These are phyloP conservation scores for Pachypanchax playfairii DNA, from an alignment of 2,113 vertebrate genomes.

Conservation along the genomic window DNA sequence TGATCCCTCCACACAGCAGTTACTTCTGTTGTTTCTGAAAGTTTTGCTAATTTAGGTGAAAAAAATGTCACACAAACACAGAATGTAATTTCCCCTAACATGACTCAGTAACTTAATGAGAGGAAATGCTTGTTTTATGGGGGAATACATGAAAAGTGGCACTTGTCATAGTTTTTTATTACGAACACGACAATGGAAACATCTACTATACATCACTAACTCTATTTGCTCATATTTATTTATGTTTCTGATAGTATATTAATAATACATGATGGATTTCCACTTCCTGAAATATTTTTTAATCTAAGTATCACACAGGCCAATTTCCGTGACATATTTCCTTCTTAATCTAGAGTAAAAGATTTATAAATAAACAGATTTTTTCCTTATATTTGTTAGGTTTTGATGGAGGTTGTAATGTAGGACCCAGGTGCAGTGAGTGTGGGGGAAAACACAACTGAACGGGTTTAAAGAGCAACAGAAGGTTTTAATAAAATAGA, in stretches of 20 bases:
- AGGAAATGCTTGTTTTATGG: not conserved
- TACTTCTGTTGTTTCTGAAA: conserved; percentile 9
- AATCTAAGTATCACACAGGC: not conserved
- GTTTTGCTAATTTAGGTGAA: conserved; percentile 17
- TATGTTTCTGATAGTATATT: conserved; percentile 55
- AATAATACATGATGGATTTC: conserved; percentile 29
- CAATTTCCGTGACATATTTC: too few species aligned
- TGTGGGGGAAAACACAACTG: too few species aligned
- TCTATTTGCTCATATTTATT: conserved; percentile 39
- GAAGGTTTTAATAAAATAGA: too few species aligned
- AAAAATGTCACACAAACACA: not conserved
- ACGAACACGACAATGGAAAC: conserved; percentile 33
- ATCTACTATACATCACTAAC: conserved; percentile 31
- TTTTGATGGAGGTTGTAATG: too few species aligned
- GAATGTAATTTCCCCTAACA: not conserved
- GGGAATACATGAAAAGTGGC: not conserved
- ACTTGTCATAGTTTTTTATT: conserved; percentile 27
- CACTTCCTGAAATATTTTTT: conserved; percentile 25
- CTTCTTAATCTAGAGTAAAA: too few species aligned
- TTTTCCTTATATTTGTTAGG: too few species aligned
- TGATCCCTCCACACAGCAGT: not conserved
- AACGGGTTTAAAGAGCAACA: too few species aligned
- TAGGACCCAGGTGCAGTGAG: too few species aligned
- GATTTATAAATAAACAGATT: too few species aligned
- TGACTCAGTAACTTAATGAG: conserved; percentile 3